Conservation (phyloP, 2,888 invertebrate genomes). For the Clostera curtula region DNA sequence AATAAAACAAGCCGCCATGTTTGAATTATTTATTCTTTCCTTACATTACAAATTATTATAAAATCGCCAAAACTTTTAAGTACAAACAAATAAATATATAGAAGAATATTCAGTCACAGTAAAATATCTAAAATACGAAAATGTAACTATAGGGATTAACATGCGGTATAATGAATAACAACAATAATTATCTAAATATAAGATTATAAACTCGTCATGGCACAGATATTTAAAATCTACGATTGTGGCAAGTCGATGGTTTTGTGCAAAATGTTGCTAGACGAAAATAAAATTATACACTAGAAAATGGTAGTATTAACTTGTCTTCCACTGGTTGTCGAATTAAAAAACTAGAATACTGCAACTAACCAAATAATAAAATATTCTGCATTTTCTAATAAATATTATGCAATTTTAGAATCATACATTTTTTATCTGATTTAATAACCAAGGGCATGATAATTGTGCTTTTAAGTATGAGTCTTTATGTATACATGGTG, state of each 20-base stretch:
- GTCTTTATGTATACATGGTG: too few relatives aligned
- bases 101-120: slow-evolving; percentile 49
- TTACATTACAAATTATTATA: slow-evolving; percentile 33
- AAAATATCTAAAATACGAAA: slow-evolving; percentile 27
- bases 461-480: too few relatives aligned
- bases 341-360: too few relatives aligned
- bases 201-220: slow-evolving; percentile 24
- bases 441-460: too few relatives aligned
- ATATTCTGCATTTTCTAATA: too few relatives aligned
- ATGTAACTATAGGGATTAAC: slow-evolving; percentile 22
- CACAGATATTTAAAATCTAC: slow-evolving; percentile 22
- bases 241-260: slow-evolving; percentile 19
- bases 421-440: too few relatives aligned
- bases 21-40: slow-evolving; percentile 24
- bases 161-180: slow-evolving; percentile 21
- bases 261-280: too few relatives aligned
- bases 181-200: slow-evolving; percentile 18
- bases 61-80: slow-evolving; percentile 51
- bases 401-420: too few relatives aligned
- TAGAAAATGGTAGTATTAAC: too few relatives aligned
- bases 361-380: too few relatives aligned
- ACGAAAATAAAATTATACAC: too few relatives aligned
- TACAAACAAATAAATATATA: slow-evolving; percentile 57
- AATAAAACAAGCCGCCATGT: slow-evolving; percentile 13
- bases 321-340: too few relatives aligned